Base-by-base conservation (phyloP, 2,797 vertebrate species). In the Pogonophryne albipinna region DNA sequence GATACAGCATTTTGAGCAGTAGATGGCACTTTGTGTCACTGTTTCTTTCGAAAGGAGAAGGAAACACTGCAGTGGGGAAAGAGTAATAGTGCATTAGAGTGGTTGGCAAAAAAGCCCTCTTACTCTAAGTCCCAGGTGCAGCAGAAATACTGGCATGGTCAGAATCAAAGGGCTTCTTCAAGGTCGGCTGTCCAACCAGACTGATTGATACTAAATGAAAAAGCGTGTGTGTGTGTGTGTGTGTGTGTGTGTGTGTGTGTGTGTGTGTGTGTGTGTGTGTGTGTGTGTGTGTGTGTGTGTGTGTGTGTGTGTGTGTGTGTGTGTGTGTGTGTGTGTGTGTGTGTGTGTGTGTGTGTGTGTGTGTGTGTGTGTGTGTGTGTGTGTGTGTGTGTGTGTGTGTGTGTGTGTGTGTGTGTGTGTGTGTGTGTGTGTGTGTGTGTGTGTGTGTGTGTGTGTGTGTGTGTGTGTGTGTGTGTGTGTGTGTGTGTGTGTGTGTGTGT, bases 61-160 rank as follows among this genome's bases (percentile, higher is more conserved):
- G 63, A 55, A 66, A 76, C 63, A 84, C 85, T 91, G 87, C 87
- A 86, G 89, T 81, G 78, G 86, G 62, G 16, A 50, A 84, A 75
- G 57, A 83, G 71, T 58, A 69, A 82, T 11, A 79, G 84, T 58
- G 66, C 42, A 52, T 83, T 45, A 65, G 57, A 38, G 20, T 56
- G 42, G 71, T 20, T 50, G 34, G 34, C 19, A 70, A 66, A 61
- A 59, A 78, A 53, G n/a, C 55, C 23, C 38, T 74, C 71, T 65
- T 49, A 83, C 77, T 82, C 64, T 20, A 71, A 79, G 71, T 79
- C 76, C 67, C 68, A 66, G 65, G 65, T 8, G 50, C 59, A 87
- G 74, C 46, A 84, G 55, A 83, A 77, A 83, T 51, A 85, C 75
- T 78, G 62, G 45, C 57, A 2, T 75, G 77, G 80, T 82, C 76